Evolutionary conservation across 2,888 invertebrate species (phyloP), one percentile per base, ranked within the genome.

Genomic region (Chironomus tentans): DNA sequence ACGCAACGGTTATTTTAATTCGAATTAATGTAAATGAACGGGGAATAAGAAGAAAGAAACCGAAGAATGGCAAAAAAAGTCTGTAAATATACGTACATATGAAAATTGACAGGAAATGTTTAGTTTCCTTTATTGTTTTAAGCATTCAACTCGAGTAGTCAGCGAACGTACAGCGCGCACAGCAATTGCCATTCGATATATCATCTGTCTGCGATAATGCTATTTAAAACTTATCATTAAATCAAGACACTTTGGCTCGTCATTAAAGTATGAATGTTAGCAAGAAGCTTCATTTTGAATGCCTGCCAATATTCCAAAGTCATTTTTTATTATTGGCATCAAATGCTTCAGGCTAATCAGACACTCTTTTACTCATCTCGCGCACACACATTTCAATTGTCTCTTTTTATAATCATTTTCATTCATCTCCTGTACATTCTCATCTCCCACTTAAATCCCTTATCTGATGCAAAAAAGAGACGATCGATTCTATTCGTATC

Each of bases 61-160:
- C 4, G 13, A 24, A 21, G 65, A 65, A 24, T 38, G 38, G 38
- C 38, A 38, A 28, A 38, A 3, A 4, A 2, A 18, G 15, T 7
- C 56, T n/a, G 56, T 56, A 56, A 56, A 56, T 15, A 56, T 56
- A 3, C 15, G 15, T 65, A 13, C 18, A 24, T 21, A 22, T 68
- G 68, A 71, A 71, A 71, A 61, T 72, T 72, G 72, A 61, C 72
- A 72, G 72, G 72, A 72, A 72, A 72, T 72, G 72, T 72, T 72
- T 61, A 61, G 61, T 72, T 72, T 72, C 56, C 61, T 72, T 62
- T 62, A 72, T 72, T 72, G 70, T 70, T 70, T 70, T 24, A 56
- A 24, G 47, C 6, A 68, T 68, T 28, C 68, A 6, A 56, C 56
- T n/a, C 56, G 4, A 4, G n/a, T 56, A 15, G n/a, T 56, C n/a